Evolutionary conservation across 2,113 vertebrate species (phyloP).

Genomic region (Alligator sinensis): DNA sequence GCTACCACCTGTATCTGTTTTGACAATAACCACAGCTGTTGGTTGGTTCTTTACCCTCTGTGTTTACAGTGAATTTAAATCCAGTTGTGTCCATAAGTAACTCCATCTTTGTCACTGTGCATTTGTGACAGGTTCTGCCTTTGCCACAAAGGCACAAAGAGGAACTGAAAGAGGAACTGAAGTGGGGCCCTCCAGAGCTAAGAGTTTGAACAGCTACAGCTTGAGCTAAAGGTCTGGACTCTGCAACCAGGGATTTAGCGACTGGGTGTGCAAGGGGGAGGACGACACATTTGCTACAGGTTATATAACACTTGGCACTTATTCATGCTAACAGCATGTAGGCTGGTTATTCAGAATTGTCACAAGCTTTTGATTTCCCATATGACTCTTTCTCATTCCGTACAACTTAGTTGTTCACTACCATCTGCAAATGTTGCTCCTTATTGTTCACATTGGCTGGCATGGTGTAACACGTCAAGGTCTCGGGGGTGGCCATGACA

Average conservation of each 20-base stretch:
- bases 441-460: background rate
- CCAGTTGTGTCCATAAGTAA: constrained; percentile 1
- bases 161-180: constrained; percentile 12
- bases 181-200: too few species aligned
- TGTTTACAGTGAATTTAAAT: constrained; percentile 33
- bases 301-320: background rate
- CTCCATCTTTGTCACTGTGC: background rate
- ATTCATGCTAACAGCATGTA: background rate
- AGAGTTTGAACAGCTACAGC: background rate
- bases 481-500: too few species aligned
- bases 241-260: background rate
- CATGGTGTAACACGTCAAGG: too few species aligned
- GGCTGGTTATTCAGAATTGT: background rate
- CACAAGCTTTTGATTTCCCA: background rate
- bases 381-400: background rate
- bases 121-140: background rate
- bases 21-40: background rate
- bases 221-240: background rate
- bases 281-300: constrained; percentile 9
- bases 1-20: background rate
- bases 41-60: too few species aligned
- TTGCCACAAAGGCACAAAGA: too few species aligned
- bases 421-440: background rate
- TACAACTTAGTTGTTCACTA: background rate
- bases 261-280: background rate